Conservation (phyloP, 2,113 vertebrate species). For the Caretta caretta region DNA sequence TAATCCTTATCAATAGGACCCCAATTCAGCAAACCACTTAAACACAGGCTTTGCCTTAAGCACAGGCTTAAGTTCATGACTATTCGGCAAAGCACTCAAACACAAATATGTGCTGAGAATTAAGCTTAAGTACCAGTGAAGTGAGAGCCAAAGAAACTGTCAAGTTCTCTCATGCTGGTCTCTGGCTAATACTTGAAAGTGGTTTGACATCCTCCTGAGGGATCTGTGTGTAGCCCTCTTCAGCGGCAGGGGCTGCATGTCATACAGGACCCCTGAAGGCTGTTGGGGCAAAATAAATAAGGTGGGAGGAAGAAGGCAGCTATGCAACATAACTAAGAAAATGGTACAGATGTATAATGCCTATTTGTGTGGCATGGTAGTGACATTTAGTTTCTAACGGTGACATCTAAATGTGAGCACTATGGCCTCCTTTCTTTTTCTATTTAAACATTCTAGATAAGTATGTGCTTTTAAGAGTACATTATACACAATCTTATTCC, state of each 20-base stretch:
- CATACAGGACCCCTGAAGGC: background rate
- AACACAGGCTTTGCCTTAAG: background rate
- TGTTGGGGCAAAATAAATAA: background rate
- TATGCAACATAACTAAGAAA: background rate
- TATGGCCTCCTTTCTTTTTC: constrained; percentile 2
- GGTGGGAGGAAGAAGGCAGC: background rate
- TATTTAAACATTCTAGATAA: background rate
- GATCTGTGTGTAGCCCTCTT: background rate
- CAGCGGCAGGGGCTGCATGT: background rate
- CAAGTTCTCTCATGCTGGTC: background rate
- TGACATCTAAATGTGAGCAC: background rate
- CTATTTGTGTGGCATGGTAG: background rate
- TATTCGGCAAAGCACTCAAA: background rate
- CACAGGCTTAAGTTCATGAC: background rate
- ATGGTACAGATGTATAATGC: background rate
- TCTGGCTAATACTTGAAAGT: background rate
- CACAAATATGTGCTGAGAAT: background rate
- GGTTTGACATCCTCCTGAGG: background rate
- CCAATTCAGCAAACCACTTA: background rate
- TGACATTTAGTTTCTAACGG: background rate
- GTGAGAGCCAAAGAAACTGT: background rate
- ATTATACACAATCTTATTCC: background rate
- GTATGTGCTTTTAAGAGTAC: background rate
- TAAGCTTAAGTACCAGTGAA: background rate
- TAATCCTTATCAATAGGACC: background rate